Base-by-base conservation (phyloP, 2,888 invertebrate genomes). In the Phasia obesa region DNA sequence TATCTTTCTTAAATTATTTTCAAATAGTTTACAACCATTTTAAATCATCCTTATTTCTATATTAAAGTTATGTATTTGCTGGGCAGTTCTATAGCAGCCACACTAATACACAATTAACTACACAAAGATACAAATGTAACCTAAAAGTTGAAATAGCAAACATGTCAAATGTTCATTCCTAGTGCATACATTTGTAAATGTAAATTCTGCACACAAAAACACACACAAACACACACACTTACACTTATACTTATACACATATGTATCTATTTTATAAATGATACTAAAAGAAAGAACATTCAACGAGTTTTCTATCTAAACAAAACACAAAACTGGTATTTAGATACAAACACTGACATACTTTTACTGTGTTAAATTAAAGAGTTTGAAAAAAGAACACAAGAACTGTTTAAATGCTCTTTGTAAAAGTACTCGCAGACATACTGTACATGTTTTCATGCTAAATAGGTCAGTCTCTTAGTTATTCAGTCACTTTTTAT, bases 381-480 rank as follows among this genome's bases (percentile, higher is more conserved):
- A 73, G 27, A 51, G 51, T 51, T 51, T 19, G 15, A 19, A 44
- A 62, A 27, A 49, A 17, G 1, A 47, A 55, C 27, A 55, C n/a
- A 35, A 35, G 42, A 44, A 65, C 15, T 47, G 44, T 47, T 55
- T 55, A 11, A 55, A 44, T 64, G 42, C 7, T 53, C 9, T 64
- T 57, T 35, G 42, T 2, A 49, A 35, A 51, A 42, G 51, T 44
- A 64, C 19, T 31, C 19, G 1, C 17, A 60, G 6, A 25, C 31
- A 60, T 7, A 11, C 11, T 9, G 21, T 21, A 17, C 47, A 23
- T 73, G 27, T n/a, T 5, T 11, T 9, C n/a, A 6, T 9, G 38
- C 38, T 23, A 62, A 67, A 69, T 69, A 21, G 69, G 49, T 71
- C 70, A 64, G 38, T 78, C 19, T 47, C 62, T 49, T 78, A 21